These are phyloP conservation scores for Hemibagrus wyckioides DNA, from an alignment of 2,113 vertebrate species.

Conservation along the genomic window DNA sequence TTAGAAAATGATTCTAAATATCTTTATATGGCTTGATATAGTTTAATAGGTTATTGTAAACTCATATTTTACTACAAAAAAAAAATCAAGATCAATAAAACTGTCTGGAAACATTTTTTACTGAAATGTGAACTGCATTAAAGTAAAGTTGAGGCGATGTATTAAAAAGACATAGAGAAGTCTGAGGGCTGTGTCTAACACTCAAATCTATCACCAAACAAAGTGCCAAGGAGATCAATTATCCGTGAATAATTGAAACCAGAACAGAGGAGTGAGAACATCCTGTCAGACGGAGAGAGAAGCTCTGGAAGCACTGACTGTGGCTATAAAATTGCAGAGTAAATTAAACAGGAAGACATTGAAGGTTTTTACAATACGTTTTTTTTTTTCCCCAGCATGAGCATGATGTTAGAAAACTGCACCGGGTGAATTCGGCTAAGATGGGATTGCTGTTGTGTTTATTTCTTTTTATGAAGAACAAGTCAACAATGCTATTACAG, in stretches of 20 bases:
- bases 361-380: neutral
- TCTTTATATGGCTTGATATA: neutral
- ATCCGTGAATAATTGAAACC: slow-evolving; percentile 18
- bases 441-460: neutral
- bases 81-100: neutral
- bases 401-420: neutral
- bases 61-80: neutral
- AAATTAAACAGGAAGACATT: slow-evolving; percentile 12
- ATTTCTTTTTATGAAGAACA: neutral
- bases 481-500: neutral
- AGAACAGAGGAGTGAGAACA: slow-evolving; percentile 22
- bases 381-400: neutral
- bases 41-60: neutral
- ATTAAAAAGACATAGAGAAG: slow-evolving; percentile 4
- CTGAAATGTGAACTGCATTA: neutral
- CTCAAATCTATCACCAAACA: neutral
- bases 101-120: neutral
- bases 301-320: neutral
- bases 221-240: slow-evolving; percentile 26
- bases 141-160: neutral
- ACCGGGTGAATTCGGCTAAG: neutral
- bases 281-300: neutral
- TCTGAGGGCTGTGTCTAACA: neutral
- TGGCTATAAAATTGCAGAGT: neutral
- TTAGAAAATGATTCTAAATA: neutral